Percentiles rank a stretch among this genome's conserved stretches.
Evolutionary conservation across 2,113 vertebrate genomes (phyloP).

Genomic region (Zapus hudsonius): DNA sequence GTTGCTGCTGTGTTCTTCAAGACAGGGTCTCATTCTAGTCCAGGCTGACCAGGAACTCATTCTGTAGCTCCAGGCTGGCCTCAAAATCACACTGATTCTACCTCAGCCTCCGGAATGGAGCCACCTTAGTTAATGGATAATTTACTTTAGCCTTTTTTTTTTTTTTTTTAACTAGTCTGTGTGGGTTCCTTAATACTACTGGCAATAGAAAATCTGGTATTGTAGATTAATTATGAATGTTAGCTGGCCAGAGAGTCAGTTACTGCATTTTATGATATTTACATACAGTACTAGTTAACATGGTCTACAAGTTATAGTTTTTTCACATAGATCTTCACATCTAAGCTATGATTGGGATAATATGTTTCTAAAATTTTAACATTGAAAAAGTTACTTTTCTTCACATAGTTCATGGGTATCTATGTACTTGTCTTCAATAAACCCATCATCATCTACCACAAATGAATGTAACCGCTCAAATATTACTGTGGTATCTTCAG

Average conservation of each 20-base stretch:
- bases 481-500: slow-evolving; percentile 77
- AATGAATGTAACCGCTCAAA: slow-evolving; percentile 83
- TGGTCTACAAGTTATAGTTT: slow-evolving; percentile 35
- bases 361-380: slow-evolving; percentile 53
- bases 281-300: neutral
- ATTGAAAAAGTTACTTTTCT: slow-evolving; percentile 69
- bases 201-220: slow-evolving; percentile 5
- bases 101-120: neutral
- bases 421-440: slow-evolving; percentile 94
- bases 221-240: neutral
- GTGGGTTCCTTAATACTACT: slow-evolving; percentile 23
- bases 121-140: slow-evolving; percentile 46
- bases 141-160: neutral
- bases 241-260: neutral
- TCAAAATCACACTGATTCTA: too few relatives aligned
- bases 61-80: too few relatives aligned
- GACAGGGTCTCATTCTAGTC: too few relatives aligned
- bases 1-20: too few relatives aligned
- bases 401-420: slow-evolving; percentile 81
- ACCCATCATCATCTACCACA: slow-evolving; percentile 88
- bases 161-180: neutral
- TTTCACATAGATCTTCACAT: slow-evolving; percentile 15
- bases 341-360: slow-evolving; percentile 50
- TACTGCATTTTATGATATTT: slow-evolving; percentile 43
- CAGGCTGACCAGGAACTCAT: too few relatives aligned